These are phyloP conservation scores for Drosophila merina DNA, from an alignment of 2,888 invertebrate genomes.

Conservation along the genomic window DNA sequence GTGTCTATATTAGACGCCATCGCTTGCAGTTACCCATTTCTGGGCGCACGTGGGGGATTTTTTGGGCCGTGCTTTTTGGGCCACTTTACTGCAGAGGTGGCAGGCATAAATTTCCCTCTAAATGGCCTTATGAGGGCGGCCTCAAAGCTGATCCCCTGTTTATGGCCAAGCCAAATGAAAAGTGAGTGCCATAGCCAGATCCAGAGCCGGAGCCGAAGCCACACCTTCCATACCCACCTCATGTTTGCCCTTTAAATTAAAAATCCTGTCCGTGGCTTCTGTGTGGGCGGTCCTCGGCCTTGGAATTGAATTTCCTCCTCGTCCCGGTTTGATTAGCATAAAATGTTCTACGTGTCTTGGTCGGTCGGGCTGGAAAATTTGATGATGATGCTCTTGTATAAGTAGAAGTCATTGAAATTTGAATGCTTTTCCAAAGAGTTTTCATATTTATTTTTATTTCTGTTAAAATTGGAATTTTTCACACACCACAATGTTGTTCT, in stretches of 20 bases:
- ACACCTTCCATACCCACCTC: not conserved
- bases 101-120: conserved; percentile 61
- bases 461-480: conserved; percentile 68
- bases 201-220: not conserved
- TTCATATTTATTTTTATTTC: conserved; percentile 62
- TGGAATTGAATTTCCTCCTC: conserved; percentile 52
- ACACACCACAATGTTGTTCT: conserved; percentile 63
- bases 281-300: conserved; percentile 10
- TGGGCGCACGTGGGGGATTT: conserved; percentile 27
- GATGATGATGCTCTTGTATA: conserved; percentile 8
- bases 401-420: conserved; percentile 25
- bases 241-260: conserved; percentile 63
- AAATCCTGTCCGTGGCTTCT: conserved; percentile 40
- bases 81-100: conserved; percentile 44
- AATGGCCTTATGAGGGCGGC: conserved; percentile 58
- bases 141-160: conserved; percentile 56
- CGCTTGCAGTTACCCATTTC: conserved; percentile 57
- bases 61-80: conserved; percentile 32
- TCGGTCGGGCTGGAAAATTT: conserved; percentile 34
- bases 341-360: conserved; percentile 47
- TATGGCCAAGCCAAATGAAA: conserved; percentile 58
- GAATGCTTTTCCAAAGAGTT: conserved; percentile 63
- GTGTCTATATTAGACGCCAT: conserved; percentile 70
- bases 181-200: conserved; percentile 18
- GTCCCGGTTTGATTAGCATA: conserved; percentile 53